Base-by-base conservation (phyloP, 1,140 invertebrate species). In the Octopus bimaculoides region DNA sequence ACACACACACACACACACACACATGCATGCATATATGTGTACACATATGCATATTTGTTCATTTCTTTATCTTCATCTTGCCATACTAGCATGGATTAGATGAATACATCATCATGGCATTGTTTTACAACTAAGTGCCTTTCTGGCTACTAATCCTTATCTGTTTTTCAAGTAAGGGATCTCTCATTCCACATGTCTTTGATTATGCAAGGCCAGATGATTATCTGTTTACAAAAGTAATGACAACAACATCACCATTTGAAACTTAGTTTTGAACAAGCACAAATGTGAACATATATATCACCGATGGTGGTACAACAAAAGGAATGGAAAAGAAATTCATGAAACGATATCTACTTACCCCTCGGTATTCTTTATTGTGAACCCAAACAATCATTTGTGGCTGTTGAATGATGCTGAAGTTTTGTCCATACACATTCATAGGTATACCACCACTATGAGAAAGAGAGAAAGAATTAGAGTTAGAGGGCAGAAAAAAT, bases 371-470 rank as follows among this genome's bases (percentile, higher is more conserved):
- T 88, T 94, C 93, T 73, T 81, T 77, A 7, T 86, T 85, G 74
- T 93, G 93, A 84, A 96, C 93, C 86, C 95, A 95, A 85, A 95
- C 94, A 0, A 98, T 95, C 92, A 98, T 97, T 87, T 94, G 93
- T 4, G 97, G 97, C 79, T 94, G 93, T 88, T 97, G 95, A 83
- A 98, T 95, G 84, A 94, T 95, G 77, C 94, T 93, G 61, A 99
- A 93, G 90, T 98, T 95, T 80, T 93, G 94, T 6, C 97, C 97
- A 82, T 93, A 94, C 0, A 98, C 96, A 74, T 93, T 93, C 77
- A 98, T 95, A 83, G 93, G 94, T 81, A 98, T 96, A 9, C 97
- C 97, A 73, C 97, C 97, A 78, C 95, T 95, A 81, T 52, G 86
- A 84, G 8, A 77, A 41, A 77, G 83, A 66, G 75, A 79, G 54